Conservation (phyloP, 2,113 vertebrate species). For the Edolisoma coerulescens region DNA sequence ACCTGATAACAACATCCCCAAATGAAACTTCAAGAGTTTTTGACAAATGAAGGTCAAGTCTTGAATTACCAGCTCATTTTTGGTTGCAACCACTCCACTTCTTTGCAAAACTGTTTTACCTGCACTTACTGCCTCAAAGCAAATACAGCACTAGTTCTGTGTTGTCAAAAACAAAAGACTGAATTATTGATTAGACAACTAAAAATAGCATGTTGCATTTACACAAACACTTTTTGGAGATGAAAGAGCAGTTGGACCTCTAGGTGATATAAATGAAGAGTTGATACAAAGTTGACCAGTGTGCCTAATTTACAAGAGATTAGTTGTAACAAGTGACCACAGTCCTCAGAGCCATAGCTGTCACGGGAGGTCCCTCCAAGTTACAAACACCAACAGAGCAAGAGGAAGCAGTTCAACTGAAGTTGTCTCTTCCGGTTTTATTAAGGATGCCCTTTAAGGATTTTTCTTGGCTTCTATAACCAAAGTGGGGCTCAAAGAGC, state of each 20-base stretch:
- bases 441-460: neutral
- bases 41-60: neutral
- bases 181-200: neutral
- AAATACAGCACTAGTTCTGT: neutral
- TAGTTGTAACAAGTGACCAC: fast-evolving
- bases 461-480: neutral
- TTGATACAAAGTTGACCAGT: neutral
- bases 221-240: neutral
- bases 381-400: neutral
- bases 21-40: neutral
- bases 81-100: neutral
- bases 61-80: neutral
- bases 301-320: neutral
- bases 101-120: neutral
- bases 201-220: neutral
- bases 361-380: neutral
- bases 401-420: neutral
- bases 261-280: neutral
- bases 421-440: neutral
- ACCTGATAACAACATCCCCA: neutral
- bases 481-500: neutral
- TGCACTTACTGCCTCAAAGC: neutral
- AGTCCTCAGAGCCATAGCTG: neutral
- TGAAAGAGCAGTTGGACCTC: neutral
- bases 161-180: neutral